These are phyloP conservation scores for Neoniphon sammara DNA, from an alignment of 2,797 vertebrate genomes.

Conservation along the genomic window DNA sequence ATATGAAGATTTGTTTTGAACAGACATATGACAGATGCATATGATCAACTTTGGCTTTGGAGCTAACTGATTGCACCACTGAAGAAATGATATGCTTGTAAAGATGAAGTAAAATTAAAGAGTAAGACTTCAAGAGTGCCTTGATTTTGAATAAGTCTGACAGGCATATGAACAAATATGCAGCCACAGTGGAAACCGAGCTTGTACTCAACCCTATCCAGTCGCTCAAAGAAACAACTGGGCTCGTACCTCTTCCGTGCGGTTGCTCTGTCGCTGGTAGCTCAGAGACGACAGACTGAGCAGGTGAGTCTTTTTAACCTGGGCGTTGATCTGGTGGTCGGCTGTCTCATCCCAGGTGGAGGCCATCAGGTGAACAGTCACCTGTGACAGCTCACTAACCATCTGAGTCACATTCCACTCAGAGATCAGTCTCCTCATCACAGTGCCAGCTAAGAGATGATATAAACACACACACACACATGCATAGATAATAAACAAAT, in stretches of 20 bases:
- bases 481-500: conserved; percentile 1
- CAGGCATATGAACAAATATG: neutral
- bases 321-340: conserved; percentile 91
- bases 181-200: neutral
- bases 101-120: too few species aligned
- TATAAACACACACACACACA: conserved; percentile 9
- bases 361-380: conserved; percentile 97
- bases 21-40: too few species aligned
- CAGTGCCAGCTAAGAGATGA: conserved; percentile 88
- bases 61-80: too few species aligned
- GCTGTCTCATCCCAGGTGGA: conserved; percentile 94
- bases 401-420: conserved; percentile 99
- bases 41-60: too few species aligned
- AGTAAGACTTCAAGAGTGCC: too few species aligned
- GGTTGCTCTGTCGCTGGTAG: conserved; percentile 95
- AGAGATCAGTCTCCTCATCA: conserved; percentile 98
- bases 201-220: too few species aligned
- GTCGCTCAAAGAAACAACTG: too few species aligned
- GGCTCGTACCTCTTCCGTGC: conserved; percentile 88
- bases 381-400: conserved; percentile 94
- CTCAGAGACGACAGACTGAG: conserved; percentile 95
- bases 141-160: too few species aligned
- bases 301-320: conserved; percentile 97
- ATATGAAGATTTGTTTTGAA: neutral
- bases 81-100: too few species aligned